Evolutionary conservation across 2,888 invertebrate species (phyloP), one percentile per base, ranked within the genome.

Genomic region (Eretmocerus hayati): DNA sequence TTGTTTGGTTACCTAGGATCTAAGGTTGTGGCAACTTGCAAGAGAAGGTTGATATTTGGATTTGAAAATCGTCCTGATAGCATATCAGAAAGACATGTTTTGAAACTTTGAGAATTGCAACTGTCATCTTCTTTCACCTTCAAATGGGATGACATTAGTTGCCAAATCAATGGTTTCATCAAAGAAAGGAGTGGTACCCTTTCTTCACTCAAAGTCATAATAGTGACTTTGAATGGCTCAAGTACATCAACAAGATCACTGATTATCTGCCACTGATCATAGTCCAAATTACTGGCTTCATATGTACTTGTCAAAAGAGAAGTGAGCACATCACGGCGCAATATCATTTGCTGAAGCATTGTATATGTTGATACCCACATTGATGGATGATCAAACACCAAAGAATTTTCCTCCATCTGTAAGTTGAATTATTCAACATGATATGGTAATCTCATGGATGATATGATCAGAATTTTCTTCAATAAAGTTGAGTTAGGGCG

Each of bases 1-100:
- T n/a, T n/a, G n/a, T n/a, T n/a, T n/a, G n/a, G n/a, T n/a, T 60
- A 69, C 66, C 74, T 67, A 4, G 75, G 75, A 63, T 75, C 75
- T 15, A 75, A 58, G 16, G 72, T 71, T 5, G 75, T 75, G 4
- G 75, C 71, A 37, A 73, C 70, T 59, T 74, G 72, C 35, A 75
- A 61, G 19, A 74, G 57, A 16, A 71, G 58, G 22, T 67, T 70
- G 3, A 75, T 71, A 45, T 64, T 63, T 6, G 60, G 54, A 47
- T 72, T 69, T 1, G 65, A 61, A 38, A 75, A 75, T 51, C 71
- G 69, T 45, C 62, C 69, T 30, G 59, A 64, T 5, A 74, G 63
- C 63, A 68, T 69, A 20, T 70, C 63, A 0, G 71, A 67, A 4
- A 75, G 59, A 2, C 65, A 65, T 50, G 68, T 66, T 53, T 75